Base-by-base conservation (phyloP, 1,140 invertebrate genomes). In the Macrobrachium nipponense region DNA sequence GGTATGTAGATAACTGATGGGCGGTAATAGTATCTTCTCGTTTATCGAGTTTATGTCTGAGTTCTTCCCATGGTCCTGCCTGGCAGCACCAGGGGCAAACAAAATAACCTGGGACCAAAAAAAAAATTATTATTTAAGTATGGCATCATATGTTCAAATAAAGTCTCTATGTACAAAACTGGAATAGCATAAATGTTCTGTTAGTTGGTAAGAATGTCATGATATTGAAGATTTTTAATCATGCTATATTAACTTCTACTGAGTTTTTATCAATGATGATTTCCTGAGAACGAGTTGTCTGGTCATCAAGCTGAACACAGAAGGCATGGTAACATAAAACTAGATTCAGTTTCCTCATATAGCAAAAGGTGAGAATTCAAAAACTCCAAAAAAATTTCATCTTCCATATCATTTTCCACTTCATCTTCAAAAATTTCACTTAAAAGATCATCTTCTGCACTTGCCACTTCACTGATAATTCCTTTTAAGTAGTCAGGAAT, bases 201-300 rank as follows among this genome's bases (percentile, higher is more conserved):
- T 51, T 12, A 51, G 8, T 51, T 51, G 7, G 51, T 51, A n/a
- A n/a, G n/a, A n/a, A n/a, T n/a, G n/a, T n/a, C n/a, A n/a, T n/a
- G n/a, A n/a, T n/a, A n/a, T 7, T 0, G 0, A 51, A 51, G 51
- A 6, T 51, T 51, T 51, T 51, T 12, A 8, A 51, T 51, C 7
- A 36, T 77, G 23, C 66, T 70, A 66, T 70, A 5, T 7, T 12
- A 70, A 58, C 18, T 51, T 61, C 10, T 62, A 77, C 82, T 60
- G 82, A 62, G 12, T 84, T 60, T 84, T 84, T 84, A 43, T 84
- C 82, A 62, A 84, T 66, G 27, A 77, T 77, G 44, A 84, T 84
- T 43, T 84, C 82, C 11, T 84, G 73, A 18, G 23, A 62, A 51
- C 51, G 51, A 51, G 51, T 51, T 51, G 51, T 12, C 20, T 84